Conservation (phyloP, 1,140 invertebrate genomes). For the Calosoma granatense region DNA sequence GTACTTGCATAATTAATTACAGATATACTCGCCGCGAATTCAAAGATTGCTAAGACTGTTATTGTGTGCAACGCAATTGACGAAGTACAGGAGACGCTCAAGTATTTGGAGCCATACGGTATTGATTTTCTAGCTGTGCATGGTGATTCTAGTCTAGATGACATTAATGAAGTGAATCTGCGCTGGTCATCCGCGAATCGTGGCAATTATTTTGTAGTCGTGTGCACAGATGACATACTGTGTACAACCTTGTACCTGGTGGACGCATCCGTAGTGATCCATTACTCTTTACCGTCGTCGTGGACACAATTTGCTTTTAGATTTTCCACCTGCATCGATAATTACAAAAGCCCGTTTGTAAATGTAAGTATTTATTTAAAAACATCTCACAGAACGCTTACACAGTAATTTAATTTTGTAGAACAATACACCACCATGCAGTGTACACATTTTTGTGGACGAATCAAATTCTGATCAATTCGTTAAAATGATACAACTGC, state of each 20-base stretch:
- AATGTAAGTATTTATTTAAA: slow-evolving; percentile 11
- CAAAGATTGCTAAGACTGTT: slow-evolving; percentile 17
- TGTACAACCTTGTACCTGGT: slow-evolving; percentile 22
- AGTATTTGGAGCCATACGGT: slow-evolving; percentile 19
- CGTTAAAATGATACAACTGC: slow-evolving; percentile 16
- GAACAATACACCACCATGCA: slow-evolving; percentile 15
- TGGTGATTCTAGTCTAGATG: slow-evolving; percentile 16
- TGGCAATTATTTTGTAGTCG: slow-evolving; percentile 25
- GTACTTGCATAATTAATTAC: neutral
- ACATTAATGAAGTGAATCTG: slow-evolving; percentile 19
- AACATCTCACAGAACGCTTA: slow-evolving; percentile 6
- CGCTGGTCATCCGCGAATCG: slow-evolving; percentile 18
- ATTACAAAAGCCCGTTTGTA: slow-evolving; percentile 20
- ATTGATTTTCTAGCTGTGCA: slow-evolving; percentile 18
- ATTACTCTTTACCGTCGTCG: slow-evolving; percentile 25
- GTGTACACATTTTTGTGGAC: slow-evolving; percentile 23
- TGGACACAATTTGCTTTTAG: slow-evolving; percentile 26
- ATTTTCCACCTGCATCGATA: slow-evolving; percentile 25
- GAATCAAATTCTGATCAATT: slow-evolving; percentile 22
- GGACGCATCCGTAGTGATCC: slow-evolving; percentile 21
- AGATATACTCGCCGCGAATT: neutral
- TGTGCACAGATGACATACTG: slow-evolving; percentile 24
- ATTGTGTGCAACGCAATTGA: slow-evolving; percentile 23
- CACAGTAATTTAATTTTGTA: slow-evolving; percentile 12
- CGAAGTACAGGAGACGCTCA: slow-evolving; percentile 21